Percentiles rank a stretch among this genome's conserved stretches.
These are phyloP conservation scores for Galleria mellonella DNA, from an alignment of 1,140 invertebrate species.

Conservation along the genomic window DNA sequence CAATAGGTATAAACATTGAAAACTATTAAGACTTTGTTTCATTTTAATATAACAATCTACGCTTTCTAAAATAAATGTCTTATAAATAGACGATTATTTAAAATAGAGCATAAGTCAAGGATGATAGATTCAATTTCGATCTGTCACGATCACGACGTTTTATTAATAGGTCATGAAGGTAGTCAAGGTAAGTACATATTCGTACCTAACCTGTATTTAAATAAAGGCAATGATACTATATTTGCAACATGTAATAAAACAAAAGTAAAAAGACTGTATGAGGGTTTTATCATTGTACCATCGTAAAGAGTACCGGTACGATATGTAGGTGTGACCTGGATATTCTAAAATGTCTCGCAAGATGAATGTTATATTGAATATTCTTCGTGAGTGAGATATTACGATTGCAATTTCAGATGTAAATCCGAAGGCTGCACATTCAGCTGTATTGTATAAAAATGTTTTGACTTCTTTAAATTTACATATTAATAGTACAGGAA, in stretches of 20 bases:
- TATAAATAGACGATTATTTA: constrained; percentile 31
- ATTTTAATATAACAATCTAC: not conserved
- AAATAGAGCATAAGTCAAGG: constrained; percentile 51
- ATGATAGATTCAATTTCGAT: constrained; percentile 49
- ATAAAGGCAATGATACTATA: constrained; percentile 15
- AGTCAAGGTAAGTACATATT: constrained; percentile 38
- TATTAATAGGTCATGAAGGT: constrained; percentile 24
- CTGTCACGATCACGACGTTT: constrained; percentile 55
- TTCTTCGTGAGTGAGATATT: not conserved
- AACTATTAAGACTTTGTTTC: no score
- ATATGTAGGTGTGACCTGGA: constrained; percentile 20
- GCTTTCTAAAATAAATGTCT: constrained; percentile 28
- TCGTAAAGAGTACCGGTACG: constrained; percentile 26
- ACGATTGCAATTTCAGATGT: constrained; percentile 6
- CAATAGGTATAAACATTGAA: no score
- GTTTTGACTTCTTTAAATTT: no score
- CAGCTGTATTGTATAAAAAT: no score
- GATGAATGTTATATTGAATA: no score
- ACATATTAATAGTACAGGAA: no score
- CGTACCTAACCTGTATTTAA: constrained; percentile 17
- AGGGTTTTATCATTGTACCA: constrained; percentile 43
- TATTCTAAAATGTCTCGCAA: constrained; percentile 1
- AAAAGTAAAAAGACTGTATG: constrained; percentile 24
- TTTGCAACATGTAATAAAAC: constrained; percentile 10
- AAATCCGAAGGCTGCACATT: no score